These are phyloP conservation scores for Drymodes brunneopygia DNA, from an alignment of 2,113 vertebrate species.

Conservation along the genomic window DNA sequence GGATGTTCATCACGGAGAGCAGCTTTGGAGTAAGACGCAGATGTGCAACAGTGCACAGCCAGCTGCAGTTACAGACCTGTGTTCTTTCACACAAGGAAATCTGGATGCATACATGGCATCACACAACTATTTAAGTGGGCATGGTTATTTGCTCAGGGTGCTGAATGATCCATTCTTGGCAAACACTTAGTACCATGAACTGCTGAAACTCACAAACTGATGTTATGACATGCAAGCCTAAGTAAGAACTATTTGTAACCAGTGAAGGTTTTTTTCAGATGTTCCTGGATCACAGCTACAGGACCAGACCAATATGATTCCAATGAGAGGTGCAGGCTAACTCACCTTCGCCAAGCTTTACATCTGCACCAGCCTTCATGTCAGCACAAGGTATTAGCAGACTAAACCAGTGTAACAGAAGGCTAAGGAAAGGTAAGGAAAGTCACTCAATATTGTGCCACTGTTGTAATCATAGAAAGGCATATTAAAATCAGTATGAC, in stretches of 20 bases:
- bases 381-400: background rate
- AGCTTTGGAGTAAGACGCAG: constrained; percentile 24
- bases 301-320: background rate
- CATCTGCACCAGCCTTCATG: background rate
- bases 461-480: background rate
- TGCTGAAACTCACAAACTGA: constrained; percentile 33
- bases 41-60: constrained; percentile 23
- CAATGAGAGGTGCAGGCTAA: background rate
- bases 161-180: constrained; percentile 28
- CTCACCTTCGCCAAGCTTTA: background rate
- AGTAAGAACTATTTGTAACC: constrained; percentile 34
- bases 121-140: constrained; percentile 34
- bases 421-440: background rate
- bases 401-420: background rate
- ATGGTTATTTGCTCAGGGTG: constrained; percentile 15
- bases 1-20: constrained; percentile 19
- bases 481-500: background rate
- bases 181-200: constrained; percentile 19
- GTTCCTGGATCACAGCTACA: constrained; percentile 8
- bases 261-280: background rate
- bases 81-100: constrained; percentile 64
- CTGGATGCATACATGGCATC: constrained; percentile 10
- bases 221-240: background rate
- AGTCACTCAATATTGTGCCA: background rate
- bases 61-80: constrained; percentile 63